These are phyloP conservation scores for Microcaecilia unicolor DNA, from an alignment of 2,797 vertebrate genomes.

Conservation along the genomic window DNA sequence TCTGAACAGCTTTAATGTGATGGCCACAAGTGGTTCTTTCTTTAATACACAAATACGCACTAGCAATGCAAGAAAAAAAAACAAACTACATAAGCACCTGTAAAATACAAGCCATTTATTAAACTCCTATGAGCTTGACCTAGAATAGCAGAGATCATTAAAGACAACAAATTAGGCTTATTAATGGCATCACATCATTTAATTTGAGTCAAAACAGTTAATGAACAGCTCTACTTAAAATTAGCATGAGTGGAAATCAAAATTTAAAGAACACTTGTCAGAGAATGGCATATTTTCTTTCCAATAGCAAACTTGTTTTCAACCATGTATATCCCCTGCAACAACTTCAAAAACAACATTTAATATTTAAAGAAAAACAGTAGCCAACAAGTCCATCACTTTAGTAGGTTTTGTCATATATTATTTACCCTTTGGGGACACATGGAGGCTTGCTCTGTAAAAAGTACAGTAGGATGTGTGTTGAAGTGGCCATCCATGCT, in stretches of 20 bases:
- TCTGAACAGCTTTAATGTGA: neutral
- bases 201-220: conserved; percentile 19
- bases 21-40: no score
- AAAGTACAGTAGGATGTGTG: conserved; percentile 34
- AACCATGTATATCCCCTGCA: conserved; percentile 38
- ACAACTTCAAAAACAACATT: conserved; percentile 49
- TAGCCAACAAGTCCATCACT: conserved; percentile 37
- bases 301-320: conserved; percentile 37
- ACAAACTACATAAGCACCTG: neutral
- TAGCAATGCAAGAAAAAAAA: neutral
- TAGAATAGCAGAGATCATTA: conserved; percentile 5
- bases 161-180: conserved; percentile 13
- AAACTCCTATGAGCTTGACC: conserved; percentile 1
- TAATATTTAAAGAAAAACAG: conserved; percentile 59
- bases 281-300: conserved; percentile 40
- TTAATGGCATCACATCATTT: conserved; percentile 22
- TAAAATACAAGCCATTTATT: neutral
- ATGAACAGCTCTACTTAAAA: conserved; percentile 11
- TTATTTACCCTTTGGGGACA: conserved; percentile 44
- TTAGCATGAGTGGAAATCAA: no score
- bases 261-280: conserved; percentile 34
- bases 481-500: conserved; percentile 20
- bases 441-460: conserved; percentile 23
- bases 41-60: neutral
- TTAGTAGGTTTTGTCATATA: conserved; percentile 42